Evolutionary conservation across 30 jellyfish, hydroid and myxozoan species (phyloP).

Genomic region (Aurelia sp.): DNA sequence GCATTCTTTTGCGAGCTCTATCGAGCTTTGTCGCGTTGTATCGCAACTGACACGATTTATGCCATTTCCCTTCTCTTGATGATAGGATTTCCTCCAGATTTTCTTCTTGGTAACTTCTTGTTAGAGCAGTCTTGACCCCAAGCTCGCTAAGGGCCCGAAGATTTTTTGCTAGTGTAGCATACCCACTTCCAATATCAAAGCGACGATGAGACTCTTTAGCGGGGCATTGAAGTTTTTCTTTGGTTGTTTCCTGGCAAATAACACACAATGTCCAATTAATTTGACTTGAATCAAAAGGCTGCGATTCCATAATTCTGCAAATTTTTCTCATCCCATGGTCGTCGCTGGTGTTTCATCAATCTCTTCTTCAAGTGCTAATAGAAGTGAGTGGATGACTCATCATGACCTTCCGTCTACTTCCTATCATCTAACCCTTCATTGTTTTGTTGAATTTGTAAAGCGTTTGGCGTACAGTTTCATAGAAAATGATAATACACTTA

Average conservation of each 20-base stretch:
- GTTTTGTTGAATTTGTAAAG: conserved; percentile 12
- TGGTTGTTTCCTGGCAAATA: conserved; percentile 45
- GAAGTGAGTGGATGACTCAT: too few relatives aligned
- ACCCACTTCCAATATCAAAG: conserved; percentile 45
- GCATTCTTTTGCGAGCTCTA: conserved; percentile 48
- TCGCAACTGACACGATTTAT: conserved; percentile 34
- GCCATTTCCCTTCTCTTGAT: conserved; percentile 66
- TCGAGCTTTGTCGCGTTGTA: conserved; percentile 41
- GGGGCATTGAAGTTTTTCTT: conserved; percentile 59
- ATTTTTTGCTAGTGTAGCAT: conserved; percentile 49
- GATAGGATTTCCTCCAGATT: conserved; percentile 35
- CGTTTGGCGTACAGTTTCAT: conserved; percentile 8
- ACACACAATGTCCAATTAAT: conserved; percentile 52
- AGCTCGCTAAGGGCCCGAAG: conserved; percentile 38
- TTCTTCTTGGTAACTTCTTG: too few relatives aligned
- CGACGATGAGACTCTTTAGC: conserved; percentile 61
- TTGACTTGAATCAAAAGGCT: too few relatives aligned
- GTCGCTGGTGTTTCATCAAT: too few relatives aligned
- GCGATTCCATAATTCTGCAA: too few relatives aligned
- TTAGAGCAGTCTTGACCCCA: conserved; percentile 26
- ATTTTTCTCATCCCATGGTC: too few relatives aligned
- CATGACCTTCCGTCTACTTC: too few relatives aligned
- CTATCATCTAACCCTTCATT: too few relatives aligned
- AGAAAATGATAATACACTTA: conserved; percentile 11
- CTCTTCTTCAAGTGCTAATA: too few relatives aligned